These are phyloP conservation scores for Himalopsyche anomala DNA, from an alignment of 2,888 invertebrate species.

Conservation along the genomic window DNA sequence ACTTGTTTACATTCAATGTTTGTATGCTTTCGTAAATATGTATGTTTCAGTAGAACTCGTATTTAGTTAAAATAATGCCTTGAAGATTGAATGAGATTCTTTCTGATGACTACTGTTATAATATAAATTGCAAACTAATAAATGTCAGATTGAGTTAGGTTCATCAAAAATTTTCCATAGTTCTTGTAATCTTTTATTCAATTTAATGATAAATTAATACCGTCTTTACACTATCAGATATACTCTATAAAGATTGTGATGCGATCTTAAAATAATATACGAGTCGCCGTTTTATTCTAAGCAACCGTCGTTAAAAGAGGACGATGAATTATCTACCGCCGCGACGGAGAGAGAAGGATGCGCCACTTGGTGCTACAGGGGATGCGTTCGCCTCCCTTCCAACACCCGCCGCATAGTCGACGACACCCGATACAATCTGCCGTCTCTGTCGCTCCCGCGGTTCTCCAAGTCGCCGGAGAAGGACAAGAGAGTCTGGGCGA, in stretches of 20 bases:
- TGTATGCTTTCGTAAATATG: too few relatives aligned
- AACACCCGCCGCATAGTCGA: slow-evolving; percentile 58
- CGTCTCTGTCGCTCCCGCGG: slow-evolving; percentile 59
- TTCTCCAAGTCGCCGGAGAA: slow-evolving; percentile 22
- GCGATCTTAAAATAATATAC: background rate
- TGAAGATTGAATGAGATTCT: too few relatives aligned
- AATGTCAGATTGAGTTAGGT: too few relatives aligned
- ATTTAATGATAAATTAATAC: too few relatives aligned
- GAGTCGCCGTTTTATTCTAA: slow-evolving; percentile 54
- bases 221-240: too few relatives aligned
- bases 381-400: slow-evolving; percentile 53
- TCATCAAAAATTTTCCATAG: too few relatives aligned
- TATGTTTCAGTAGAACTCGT: too few relatives aligned
- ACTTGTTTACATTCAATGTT: too few relatives aligned
- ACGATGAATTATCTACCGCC: slow-evolving; percentile 54
- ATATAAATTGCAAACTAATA: too few relatives aligned
- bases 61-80: too few relatives aligned
- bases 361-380: slow-evolving; percentile 48
- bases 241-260: background rate
- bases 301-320: slow-evolving; percentile 57
- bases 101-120: too few relatives aligned
- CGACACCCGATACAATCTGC: slow-evolving; percentile 62
- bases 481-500: slow-evolving; percentile 58
- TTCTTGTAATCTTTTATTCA: too few relatives aligned
- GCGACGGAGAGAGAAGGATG: slow-evolving; percentile 54